Conservation (phyloP, 1,140 invertebrate species). For the Thrips palmi region DNA sequence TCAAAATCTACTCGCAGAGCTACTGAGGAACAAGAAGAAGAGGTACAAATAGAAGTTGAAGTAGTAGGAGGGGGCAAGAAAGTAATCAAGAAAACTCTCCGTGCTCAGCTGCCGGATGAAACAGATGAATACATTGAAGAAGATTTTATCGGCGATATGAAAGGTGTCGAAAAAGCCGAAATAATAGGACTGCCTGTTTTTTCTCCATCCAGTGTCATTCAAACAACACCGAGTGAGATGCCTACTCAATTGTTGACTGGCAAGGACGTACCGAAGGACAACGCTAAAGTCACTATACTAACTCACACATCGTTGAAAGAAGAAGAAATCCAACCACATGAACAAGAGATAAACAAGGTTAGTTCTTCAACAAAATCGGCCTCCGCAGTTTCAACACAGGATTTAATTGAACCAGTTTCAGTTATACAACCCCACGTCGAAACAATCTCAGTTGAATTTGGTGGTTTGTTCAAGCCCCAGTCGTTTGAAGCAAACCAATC, state of each 20-base stretch:
- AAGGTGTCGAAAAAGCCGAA: slow-evolving; percentile 23
- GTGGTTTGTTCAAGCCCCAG: slow-evolving; percentile 25
- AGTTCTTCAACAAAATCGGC: slow-evolving; percentile 21
- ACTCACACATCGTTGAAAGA: slow-evolving; percentile 30
- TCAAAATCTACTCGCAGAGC: too few species aligned
- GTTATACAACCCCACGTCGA: slow-evolving; percentile 34
- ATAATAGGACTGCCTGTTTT: slow-evolving; percentile 17
- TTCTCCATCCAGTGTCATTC: slow-evolving; percentile 15
- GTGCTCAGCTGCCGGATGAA: slow-evolving; percentile 20
- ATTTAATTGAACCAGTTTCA: slow-evolving; percentile 34
- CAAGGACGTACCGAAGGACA: slow-evolving; percentile 22
- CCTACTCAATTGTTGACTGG: slow-evolving; percentile 26
- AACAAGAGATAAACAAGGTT: slow-evolving; percentile 28
- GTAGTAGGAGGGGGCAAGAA: slow-evolving; percentile 15
- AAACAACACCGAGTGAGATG: slow-evolving; percentile 19
- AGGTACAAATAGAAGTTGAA: slow-evolving; percentile 9
- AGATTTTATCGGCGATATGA: slow-evolving; percentile 22
- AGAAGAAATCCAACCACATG: slow-evolving; percentile 28
- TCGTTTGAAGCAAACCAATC: slow-evolving; percentile 28
- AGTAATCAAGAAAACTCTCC: slow-evolving; percentile 6
- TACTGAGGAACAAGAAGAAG: slow-evolving; percentile 9
- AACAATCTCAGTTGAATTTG: slow-evolving; percentile 29
- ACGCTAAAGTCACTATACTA: slow-evolving; percentile 31
- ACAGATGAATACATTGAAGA: slow-evolving; percentile 21
- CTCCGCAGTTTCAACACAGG: slow-evolving; percentile 30